Conservation (phyloP, 2,888 invertebrate species). For the Yponomeuta plumbellus region DNA sequence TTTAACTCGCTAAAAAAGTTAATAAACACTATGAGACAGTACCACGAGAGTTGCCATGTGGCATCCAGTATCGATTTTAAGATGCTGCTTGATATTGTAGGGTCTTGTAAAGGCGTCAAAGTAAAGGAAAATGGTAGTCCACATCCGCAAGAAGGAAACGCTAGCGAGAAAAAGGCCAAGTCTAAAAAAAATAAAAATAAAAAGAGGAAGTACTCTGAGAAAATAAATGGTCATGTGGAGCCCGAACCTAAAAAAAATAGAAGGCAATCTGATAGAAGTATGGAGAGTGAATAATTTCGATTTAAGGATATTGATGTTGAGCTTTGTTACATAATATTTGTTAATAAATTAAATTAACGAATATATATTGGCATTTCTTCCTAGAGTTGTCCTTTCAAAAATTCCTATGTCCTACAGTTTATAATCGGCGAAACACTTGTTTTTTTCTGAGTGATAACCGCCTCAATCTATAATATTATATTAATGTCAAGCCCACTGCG, state of each 20-base stretch:
- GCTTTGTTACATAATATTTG: background rate
- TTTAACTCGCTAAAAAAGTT: constrained; percentile 71
- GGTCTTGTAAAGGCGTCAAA: constrained; percentile 45
- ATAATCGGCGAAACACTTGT: too few species aligned
- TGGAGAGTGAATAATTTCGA: constrained; percentile 33
- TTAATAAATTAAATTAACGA: background rate
- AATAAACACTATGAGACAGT: constrained; percentile 67
- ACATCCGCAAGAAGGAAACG: constrained; percentile 25
- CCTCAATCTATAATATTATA: too few species aligned
- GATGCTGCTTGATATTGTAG: constrained; percentile 39
- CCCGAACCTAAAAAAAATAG: constrained; percentile 43
- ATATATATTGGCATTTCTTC: constrained; percentile 17
- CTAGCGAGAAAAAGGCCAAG: constrained; percentile 32
- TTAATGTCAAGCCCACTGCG: too few species aligned
- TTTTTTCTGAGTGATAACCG: too few species aligned
- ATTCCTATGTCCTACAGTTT: too few species aligned
- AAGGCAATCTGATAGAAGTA: constrained; percentile 29
- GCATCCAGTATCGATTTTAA: constrained; percentile 50
- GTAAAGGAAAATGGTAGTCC: constrained; percentile 30
- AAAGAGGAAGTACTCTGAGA: constrained; percentile 45
- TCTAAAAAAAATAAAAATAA: constrained; percentile 47
- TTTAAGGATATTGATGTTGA: background rate
- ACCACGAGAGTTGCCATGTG: constrained; percentile 56
- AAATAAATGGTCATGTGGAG: constrained; percentile 45
- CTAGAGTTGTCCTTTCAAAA: too few species aligned